Base-by-base conservation (phyloP, 1,140 invertebrate genomes). In the Cotesia glomerata region DNA sequence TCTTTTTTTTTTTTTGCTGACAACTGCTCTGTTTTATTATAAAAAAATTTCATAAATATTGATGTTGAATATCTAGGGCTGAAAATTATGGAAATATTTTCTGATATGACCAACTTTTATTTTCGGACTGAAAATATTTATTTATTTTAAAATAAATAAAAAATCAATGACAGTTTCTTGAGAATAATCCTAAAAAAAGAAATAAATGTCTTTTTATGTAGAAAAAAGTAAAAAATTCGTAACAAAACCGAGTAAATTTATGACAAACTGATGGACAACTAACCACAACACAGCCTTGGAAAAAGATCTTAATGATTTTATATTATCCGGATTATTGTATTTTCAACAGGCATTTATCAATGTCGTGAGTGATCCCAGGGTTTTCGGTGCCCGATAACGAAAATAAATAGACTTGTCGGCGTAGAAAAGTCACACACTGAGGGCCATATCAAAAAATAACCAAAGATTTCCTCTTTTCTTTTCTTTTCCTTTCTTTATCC, bases 321-420 rank as follows among this genome's bases (percentile, higher is more conserved):
- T 54, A 49, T 67, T 52, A 49, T n/a, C 52, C 11, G 45, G 14
- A 45, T 67, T 32, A 67, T 67, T 54, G 52, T 67, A 67, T 49
- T 54, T 51, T 26, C 18, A 67, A 32, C 49, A 26, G 18, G 52
- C 65, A 67, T 67, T 67, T 51, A 54, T 67, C 65, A 67, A 52
- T 52, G 65, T 67, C 65, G 9, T 54, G 9, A 14, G 65, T 67
- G 65, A 54, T 67, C 65, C 49, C 8, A 26, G 49, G 65, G 39
- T 26, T 67, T 67, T 14, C 39, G 39, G 39, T 45, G 11, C 16
- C 26, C 14, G 65, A 67, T 67, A 49, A 67, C 36, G 39, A 36
- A 67, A 67, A 67, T 67, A 67, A 67, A 67, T 67, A 54, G 65
- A 49, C 39, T 49, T 54, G 9, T 67, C 13, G 45, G 36, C 62